A percentile compares a stretch with the other conserved stretches of the same genome.
These are phyloP conservation scores for Drosophila takahashii DNA, from an alignment of 1,140 invertebrate species.

Conservation along the genomic window DNA sequence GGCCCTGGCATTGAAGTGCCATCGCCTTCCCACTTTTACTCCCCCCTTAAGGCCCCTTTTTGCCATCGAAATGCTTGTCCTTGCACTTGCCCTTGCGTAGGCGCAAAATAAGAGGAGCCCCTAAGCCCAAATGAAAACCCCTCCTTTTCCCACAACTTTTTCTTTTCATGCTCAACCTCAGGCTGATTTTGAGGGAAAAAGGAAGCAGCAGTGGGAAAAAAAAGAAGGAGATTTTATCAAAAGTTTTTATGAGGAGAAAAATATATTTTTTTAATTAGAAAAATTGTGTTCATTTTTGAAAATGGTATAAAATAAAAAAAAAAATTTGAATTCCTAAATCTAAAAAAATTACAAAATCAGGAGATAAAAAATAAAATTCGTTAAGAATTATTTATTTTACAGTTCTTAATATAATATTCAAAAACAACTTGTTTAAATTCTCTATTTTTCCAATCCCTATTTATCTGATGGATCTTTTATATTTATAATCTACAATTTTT, in stretches of 20 bases:
- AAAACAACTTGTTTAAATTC: no score
- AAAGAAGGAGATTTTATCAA: background rate
- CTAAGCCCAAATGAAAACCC: background rate
- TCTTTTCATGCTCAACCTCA: constrained; percentile 30
- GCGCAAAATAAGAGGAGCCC: constrained; percentile 24
- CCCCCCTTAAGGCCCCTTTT: background rate
- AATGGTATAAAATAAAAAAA: no score
- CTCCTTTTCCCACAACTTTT: constrained; percentile 13
- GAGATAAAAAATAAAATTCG: no score
- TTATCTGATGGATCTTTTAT: no score
- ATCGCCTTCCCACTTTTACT: background rate
- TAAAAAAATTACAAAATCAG: no score
- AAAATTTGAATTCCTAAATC: no score
- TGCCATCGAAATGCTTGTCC: constrained; percentile 39
- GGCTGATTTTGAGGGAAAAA: constrained; percentile 21
- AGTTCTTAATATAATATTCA: no score
- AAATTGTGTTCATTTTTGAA: no score
- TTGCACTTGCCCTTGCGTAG: constrained; percentile 81
- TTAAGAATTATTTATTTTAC: no score
- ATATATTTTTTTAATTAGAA: no score
- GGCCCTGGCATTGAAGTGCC: constrained; percentile 72
- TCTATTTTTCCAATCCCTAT: no score
- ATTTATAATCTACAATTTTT: background rate
- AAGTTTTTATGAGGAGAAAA: no score
- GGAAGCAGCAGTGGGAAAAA: constrained; percentile 14